Percentiles rank a stretch among this genome's conserved stretches.
These are phyloP conservation scores for Stigmatopora nigra DNA, from an alignment of 2,113 vertebrate species.

Conservation along the genomic window DNA sequence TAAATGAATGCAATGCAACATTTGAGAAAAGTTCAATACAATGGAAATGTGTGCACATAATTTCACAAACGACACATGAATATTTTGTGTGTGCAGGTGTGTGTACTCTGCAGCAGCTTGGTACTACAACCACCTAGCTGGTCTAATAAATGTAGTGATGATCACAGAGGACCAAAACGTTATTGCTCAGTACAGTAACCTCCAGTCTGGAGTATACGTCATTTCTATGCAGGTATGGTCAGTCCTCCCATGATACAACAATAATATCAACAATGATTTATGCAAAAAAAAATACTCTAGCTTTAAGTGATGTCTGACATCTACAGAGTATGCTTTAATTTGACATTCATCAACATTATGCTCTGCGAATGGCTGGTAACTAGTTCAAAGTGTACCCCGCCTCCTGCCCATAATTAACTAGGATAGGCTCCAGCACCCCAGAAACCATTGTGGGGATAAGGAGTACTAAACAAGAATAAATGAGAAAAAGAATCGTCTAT, in stretches of 20 bases:
- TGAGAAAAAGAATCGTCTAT: too few relatives aligned
- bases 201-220: slow-evolving; percentile 85
- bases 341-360: too few relatives aligned
- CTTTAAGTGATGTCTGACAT: background rate
- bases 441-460: too few relatives aligned
- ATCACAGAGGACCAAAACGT: slow-evolving; percentile 84
- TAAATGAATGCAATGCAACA: too few relatives aligned
- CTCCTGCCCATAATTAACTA: too few relatives aligned
- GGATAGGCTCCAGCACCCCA: too few relatives aligned
- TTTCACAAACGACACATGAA: background rate
- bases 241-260: background rate
- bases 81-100: slow-evolving; percentile 68
- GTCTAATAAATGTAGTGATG: slow-evolving; percentile 82
- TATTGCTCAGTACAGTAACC: slow-evolving; percentile 73
- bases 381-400: too few relatives aligned
- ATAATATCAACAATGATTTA: background rate
- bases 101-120: slow-evolving; percentile 89
- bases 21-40: too few relatives aligned
- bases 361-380: too few relatives aligned
- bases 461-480: too few relatives aligned
- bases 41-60: background rate
- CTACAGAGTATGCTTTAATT: too few relatives aligned
- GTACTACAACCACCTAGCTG: slow-evolving; percentile 85
- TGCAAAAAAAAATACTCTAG: background rate
- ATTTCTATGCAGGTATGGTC: slow-evolving; percentile 80